Percentiles rank a stretch among this genome's conserved stretches.
These are phyloP conservation scores for Atethmia centrago DNA, from an alignment of 2,888 invertebrate genomes.

Conservation along the genomic window DNA sequence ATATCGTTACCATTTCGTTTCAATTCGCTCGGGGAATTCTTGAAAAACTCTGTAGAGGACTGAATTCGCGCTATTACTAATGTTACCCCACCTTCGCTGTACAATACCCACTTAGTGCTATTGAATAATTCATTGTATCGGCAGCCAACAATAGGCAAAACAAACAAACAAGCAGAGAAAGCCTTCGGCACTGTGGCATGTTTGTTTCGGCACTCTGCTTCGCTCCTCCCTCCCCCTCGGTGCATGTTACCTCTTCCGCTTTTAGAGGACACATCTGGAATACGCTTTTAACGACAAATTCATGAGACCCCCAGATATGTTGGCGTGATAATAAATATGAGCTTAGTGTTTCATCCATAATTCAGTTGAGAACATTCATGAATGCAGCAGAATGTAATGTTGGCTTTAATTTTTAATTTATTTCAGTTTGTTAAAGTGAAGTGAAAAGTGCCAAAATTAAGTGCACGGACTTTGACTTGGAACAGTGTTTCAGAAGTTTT, in stretches of 20 bases:
- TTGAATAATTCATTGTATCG: constrained; percentile 71
- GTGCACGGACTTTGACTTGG: constrained; percentile 51
- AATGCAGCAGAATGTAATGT: constrained; percentile 50
- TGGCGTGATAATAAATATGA: constrained; percentile 69
- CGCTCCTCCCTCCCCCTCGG: constrained; percentile 19
- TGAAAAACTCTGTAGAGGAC: constrained; percentile 41
- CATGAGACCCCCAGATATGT: constrained; percentile 67
- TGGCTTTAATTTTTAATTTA: constrained; percentile 61
- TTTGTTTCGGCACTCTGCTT: constrained; percentile 77
- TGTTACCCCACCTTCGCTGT: constrained; percentile 50
- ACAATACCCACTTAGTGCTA: constrained; percentile 64
- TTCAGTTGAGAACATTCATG: constrained; percentile 57
- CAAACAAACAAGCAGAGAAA: constrained; percentile 68
- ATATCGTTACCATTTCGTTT: constrained; percentile 53
- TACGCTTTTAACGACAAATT: constrained; percentile 75
- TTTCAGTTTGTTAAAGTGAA: constrained; percentile 59
- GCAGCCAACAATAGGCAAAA: constrained; percentile 70
- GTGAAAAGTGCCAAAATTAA: constrained; percentile 57
- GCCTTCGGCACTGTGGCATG: constrained; percentile 75
- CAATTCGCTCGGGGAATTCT: constrained; percentile 48
- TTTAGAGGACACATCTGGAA: constrained; percentile 75
- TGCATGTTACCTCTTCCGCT: constrained; percentile 70
- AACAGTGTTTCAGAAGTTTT: constrained; percentile 55
- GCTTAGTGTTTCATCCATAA: constrained; percentile 64
- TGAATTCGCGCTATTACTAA: constrained; percentile 57